These are phyloP conservation scores for Sinotaia quadrata DNA, from an alignment of 2,888 invertebrate genomes.

Conservation along the genomic window DNA sequence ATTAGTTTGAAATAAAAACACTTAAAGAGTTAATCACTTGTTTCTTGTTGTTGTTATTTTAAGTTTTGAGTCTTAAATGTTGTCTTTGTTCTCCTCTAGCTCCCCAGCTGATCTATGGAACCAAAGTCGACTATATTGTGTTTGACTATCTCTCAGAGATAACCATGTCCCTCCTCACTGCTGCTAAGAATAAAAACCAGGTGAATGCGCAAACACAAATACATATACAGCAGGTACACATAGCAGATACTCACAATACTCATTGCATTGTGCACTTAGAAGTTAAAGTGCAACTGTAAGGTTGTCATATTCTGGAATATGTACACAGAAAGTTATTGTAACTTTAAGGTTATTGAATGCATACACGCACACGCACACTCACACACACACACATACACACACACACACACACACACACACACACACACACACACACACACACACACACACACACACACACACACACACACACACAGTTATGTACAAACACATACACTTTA, in stretches of 20 bases:
- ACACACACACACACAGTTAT: neutral
- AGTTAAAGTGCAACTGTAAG: too few species aligned
- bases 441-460: neutral
- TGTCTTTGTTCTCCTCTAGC: conserved; percentile 65
- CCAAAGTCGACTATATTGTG: conserved; percentile 73
- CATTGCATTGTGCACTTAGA: too few species aligned
- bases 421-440: conserved; percentile 4
- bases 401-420: neutral
- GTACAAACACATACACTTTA: too few species aligned
- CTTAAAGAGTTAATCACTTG: too few species aligned
- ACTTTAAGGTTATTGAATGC: neutral
- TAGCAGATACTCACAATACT: too few species aligned
- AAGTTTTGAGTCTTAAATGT: neutral
- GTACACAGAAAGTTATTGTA: too few species aligned
- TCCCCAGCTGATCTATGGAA: conserved; percentile 73
- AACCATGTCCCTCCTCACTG: conserved; percentile 75
- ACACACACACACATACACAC: conserved; percentile 1
- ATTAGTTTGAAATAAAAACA: too few species aligned
- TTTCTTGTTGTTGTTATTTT: neutral
- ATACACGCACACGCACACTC: neutral
- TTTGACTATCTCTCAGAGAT: conserved; percentile 75
- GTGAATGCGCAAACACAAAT: conserved; percentile 64
- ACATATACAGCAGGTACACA: neutral
- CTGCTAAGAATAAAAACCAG: conserved; percentile 72
- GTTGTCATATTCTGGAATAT: too few species aligned